Conservation (phyloP, 2,797 vertebrate species). For the Alca torda region DNA sequence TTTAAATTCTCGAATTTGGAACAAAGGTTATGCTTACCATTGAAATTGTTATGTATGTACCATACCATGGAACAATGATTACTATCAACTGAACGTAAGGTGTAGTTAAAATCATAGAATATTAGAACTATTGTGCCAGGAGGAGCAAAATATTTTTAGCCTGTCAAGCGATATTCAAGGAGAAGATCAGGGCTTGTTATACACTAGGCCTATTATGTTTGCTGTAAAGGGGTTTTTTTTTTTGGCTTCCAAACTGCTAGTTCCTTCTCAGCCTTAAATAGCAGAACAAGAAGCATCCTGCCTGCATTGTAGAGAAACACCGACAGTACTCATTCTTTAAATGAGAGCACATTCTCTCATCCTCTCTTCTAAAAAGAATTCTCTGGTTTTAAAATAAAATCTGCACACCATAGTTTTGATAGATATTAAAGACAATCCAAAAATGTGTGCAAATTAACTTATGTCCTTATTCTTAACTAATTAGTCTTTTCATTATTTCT, state of each 20-base stretch:
- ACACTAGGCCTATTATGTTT: not conserved
- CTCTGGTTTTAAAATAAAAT: not conserved
- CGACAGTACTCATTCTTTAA: not conserved
- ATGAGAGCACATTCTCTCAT: not conserved
- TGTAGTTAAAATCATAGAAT: not conserved
- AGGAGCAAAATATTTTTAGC: not conserved
- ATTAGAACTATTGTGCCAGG: not conserved
- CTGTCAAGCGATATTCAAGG: not conserved
- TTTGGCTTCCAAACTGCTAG: not conserved
- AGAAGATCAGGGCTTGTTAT: not conserved
- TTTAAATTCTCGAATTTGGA: not conserved
- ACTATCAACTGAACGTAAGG: not conserved
- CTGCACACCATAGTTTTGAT: not conserved
- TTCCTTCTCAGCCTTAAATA: not conserved
- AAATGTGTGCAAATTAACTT: not conserved
- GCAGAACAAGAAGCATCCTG: not conserved
- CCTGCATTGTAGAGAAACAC: not conserved
- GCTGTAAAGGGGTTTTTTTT: not conserved
- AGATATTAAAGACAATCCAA: not conserved
- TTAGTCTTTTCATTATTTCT: not conserved
- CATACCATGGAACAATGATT: not conserved
- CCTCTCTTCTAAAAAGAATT: not conserved
- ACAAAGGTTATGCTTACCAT: not conserved
- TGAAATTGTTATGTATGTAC: not conserved
- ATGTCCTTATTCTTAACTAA: not conserved